Evolutionary conservation across 1,140 invertebrate genomes (phyloP), one percentile per base, ranked within the genome.

Genomic region (Drosophila pseudoananassae): DNA sequence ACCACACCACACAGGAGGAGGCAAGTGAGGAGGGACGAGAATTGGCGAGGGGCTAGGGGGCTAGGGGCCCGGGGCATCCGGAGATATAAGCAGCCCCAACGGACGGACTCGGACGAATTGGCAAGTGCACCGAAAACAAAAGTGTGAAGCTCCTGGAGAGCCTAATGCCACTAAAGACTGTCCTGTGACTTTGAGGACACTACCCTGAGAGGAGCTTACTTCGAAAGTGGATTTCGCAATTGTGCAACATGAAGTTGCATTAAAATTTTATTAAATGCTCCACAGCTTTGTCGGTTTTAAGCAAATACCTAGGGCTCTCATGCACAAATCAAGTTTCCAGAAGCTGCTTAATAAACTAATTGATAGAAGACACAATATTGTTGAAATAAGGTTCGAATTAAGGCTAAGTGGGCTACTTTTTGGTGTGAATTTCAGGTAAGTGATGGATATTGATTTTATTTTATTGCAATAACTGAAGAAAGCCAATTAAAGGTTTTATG

Each of bases 1-100:
- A 85, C 82, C 82, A 87, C 82, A 87, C 78, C 74, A 77, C 46
- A 74, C 46, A 74, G 69, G 56, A 36, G 57, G 14, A 4, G 59
- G 20, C 2, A 20, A 43, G 51, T 59, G 50, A 31, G 33, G 25
- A 6, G 25, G 4, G 10, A n/a, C 10, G 23, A 29, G 57, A 25
- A 23, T 9, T 6, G 15, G 4, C 43, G 45, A 17, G 29, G 14
- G 15, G 4, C 43, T 31, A 17, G 29, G 14, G 10, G 23, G 27
- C 8, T 43, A 15, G 7, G 17, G 9, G 10, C 6, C 9, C 15
- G 14, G 53, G 12, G n/a, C 80, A 25, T 52, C 56, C 77, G 55
- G 56, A 55, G 55, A 61, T 69, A 83, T 78, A 53, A 79, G 31
- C 76, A 77, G 73, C 56, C 57, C 57, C 60, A 38, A 58, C 56